phyloP scores from a whole-genome alignment of 2,888 invertebrate genomes.

The Hypolimnas misippus region DNA sequence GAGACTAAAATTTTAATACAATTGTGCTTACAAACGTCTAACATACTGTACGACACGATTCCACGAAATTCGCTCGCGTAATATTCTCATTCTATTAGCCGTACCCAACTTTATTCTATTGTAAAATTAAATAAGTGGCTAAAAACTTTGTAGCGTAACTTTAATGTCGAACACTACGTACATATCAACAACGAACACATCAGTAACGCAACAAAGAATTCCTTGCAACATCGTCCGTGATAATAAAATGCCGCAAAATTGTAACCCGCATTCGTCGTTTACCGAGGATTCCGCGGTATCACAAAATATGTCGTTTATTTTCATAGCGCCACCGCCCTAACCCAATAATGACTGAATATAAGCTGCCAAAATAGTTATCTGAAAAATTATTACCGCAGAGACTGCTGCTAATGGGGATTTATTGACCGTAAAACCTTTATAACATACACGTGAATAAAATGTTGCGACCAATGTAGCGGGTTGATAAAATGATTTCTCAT shows the following conservation, averaged over 20 bases:
- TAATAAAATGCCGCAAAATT: slow-evolving; percentile 36
- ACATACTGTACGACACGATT: not conserved
- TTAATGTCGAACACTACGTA: slow-evolving; percentile 15
- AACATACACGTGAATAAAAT: not conserved
- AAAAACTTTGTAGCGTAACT: slow-evolving; percentile 19
- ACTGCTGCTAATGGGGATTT: slow-evolving; percentile 17
- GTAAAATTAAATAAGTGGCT: slow-evolving; percentile 19
- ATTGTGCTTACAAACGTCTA: not conserved
- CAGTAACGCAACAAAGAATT: slow-evolving; percentile 31
- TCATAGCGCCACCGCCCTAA: slow-evolving; percentile 21
- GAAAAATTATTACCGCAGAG: slow-evolving; percentile 12
- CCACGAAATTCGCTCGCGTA: not conserved
- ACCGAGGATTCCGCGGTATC: slow-evolving; percentile 17
- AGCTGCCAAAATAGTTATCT: slow-evolving; percentile 13
- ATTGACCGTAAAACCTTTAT: slow-evolving; percentile 8
- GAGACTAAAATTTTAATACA: not conserved
- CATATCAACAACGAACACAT: slow-evolving; percentile 8
- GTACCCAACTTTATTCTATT: slow-evolving; percentile 10
- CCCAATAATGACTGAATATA: slow-evolving; percentile 27
- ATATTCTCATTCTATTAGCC: slow-evolving; percentile 11
- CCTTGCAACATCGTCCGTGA: slow-evolving; percentile 34
- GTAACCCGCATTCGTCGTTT: slow-evolving; percentile 19
- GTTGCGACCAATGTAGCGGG: not conserved
- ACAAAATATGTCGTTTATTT: slow-evolving; percentile 29
- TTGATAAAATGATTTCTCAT: not conserved